phyloP scores from a whole-genome alignment of 2,113 vertebrate genomes.

The Pluvianellus socialis region DNA sequence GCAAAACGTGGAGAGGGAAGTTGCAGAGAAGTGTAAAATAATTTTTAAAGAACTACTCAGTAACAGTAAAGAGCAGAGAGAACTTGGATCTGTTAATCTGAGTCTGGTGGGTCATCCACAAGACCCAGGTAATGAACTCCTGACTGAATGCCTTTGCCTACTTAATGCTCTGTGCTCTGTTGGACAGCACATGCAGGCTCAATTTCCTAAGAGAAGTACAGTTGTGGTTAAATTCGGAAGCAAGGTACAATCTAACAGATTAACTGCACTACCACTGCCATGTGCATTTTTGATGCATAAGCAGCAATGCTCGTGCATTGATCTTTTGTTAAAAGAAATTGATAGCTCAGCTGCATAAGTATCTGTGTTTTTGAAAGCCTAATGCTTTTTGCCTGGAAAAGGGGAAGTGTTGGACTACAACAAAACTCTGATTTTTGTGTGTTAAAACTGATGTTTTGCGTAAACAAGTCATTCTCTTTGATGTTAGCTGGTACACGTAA shows the following conservation, averaged over 20 bases:
- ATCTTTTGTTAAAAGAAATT: background rate
- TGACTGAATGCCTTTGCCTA: background rate
- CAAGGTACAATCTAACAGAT: background rate
- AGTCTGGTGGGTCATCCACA: background rate
- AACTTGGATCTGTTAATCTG: background rate
- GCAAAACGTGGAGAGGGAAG: background rate
- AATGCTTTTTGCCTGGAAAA: background rate
- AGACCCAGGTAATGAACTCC: background rate
- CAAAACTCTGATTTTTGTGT: background rate
- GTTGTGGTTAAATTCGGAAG: background rate
- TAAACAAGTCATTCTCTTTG: background rate
- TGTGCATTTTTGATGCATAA: background rate
- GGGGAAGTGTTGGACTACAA: background rate
- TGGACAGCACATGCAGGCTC: background rate
- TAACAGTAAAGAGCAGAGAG: background rate
- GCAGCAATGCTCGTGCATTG: background rate
- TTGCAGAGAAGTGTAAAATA: background rate
- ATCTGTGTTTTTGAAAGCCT: background rate
- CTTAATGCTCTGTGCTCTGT: background rate
- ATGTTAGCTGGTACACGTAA: background rate
- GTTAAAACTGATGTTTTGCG: background rate
- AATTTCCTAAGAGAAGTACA: background rate
- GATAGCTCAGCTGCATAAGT: background rate
- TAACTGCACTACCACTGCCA: background rate
- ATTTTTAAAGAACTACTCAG: background rate